Evolutionary conservation across 2,888 invertebrate genomes (phyloP), one percentile per base, ranked within the genome.

Genomic region (Tetranychus truncatus): DNA sequence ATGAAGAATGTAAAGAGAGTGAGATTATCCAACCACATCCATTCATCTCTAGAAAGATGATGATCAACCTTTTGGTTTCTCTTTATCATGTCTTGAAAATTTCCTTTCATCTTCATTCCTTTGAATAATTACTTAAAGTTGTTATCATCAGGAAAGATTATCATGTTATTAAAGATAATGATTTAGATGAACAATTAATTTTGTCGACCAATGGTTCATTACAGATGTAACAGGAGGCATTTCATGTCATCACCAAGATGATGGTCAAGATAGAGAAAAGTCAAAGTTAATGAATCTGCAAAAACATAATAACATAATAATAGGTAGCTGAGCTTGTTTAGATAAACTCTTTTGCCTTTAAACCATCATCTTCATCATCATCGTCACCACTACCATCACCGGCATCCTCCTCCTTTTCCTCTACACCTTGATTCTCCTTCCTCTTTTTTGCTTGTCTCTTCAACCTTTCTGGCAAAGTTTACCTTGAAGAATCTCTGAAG

Each of bases 401-500:
- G 4, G 69, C 69, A 11, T 24, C 34, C 21, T 24, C 20, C n/a
- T 24, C 69, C 34, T 69, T 20, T 6, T 69, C 9, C n/a, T 21
- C 67, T 18, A 20, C 69, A 11, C 20, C 69, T 6, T 69, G 4
- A 11, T 1, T 69, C 34, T 11, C 69, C 24, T 67, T 18, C 9
- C 2, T 8, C 24, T 9, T 67, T 24, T 21, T 69, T 69, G 7
- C 24, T 8, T 69, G 20, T 69, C 69, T 1, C 69, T 20, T 69
- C 20, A 20, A 18, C 34, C 24, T 69, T 24, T 11, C 21, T 21
- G 20, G 6, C 69, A 11, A 18, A 24, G 11, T 69, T 24, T 69
- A 20, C n/a, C 69, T 69, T 69, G 20, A 20, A 66, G 66, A 66
- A 66, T 66, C 66, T 66, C 20, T 20, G n/a, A 66, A 66, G 20